phyloP scores from a whole-genome alignment of 2,797 vertebrate species.

The Ptychadena robeensis region DNA sequence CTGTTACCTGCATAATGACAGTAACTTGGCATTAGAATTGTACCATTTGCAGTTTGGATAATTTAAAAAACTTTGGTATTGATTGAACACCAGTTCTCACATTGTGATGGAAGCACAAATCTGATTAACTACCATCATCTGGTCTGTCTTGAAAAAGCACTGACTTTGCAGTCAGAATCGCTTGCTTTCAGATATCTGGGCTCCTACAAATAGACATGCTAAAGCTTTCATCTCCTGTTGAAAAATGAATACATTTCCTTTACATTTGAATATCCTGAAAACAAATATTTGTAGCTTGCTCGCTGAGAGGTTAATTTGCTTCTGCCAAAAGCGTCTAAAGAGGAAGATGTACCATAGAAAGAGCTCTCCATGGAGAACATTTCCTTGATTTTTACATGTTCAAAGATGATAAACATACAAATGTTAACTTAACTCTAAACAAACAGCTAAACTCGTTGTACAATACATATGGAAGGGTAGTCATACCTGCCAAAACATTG shows the following conservation, averaged over 20 bases:
- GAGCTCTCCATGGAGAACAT: background rate
- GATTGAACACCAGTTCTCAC: conserved; percentile 10
- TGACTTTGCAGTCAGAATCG: background rate
- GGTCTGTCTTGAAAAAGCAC: background rate
- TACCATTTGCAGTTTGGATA: background rate
- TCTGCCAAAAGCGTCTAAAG: background rate
- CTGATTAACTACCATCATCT: background rate
- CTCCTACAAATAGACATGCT: background rate
- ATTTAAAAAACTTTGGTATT: conserved; percentile 4
- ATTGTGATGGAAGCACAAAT: conserved; percentile 4
- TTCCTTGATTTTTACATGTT: conserved; percentile 1
- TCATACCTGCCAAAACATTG: background rate
- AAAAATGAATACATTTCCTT: conserved; percentile 12
- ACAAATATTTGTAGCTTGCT: background rate
- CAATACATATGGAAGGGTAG: background rate
- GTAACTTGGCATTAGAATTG: background rate
- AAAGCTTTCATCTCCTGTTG: background rate
- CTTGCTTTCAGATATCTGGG: background rate
- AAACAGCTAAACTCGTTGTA: background rate
- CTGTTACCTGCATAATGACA: background rate
- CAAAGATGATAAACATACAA: background rate
- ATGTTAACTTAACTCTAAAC: background rate
- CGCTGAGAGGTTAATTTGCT: background rate
- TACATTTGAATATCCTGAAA: conserved; percentile 14
- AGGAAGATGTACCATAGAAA: background rate